Conservation (phyloP, 2,888 invertebrate species). For the Hydraecia micacea region DNA sequence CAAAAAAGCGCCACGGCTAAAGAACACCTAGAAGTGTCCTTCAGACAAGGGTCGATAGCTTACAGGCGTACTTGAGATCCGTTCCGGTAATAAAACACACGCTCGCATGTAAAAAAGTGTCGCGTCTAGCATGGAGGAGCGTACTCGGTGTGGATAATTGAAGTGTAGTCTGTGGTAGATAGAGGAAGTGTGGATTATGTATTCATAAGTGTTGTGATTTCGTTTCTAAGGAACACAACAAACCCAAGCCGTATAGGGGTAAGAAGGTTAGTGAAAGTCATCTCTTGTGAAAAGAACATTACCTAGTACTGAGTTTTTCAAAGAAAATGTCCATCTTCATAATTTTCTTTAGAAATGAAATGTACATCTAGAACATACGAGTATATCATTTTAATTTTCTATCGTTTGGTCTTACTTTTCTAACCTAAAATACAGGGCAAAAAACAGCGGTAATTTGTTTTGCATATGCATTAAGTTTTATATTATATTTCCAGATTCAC, state of each 20-base stretch:
- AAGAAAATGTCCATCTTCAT: not conserved
- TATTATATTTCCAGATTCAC: not conserved
- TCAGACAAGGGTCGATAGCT: constrained; percentile 68
- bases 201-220: constrained; percentile 9
- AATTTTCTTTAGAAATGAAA: not conserved
- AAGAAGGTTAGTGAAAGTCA: not conserved
- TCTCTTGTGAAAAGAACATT: not conserved
- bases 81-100: constrained; percentile 79
- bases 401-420: not conserved
- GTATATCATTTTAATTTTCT: not conserved
- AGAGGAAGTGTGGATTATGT: constrained; percentile 18
- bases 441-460: not conserved
- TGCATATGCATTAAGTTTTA: not conserved
- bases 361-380: not conserved
- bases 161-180: constrained; percentile 55
- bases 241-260: not conserved
- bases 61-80: constrained; percentile 75
- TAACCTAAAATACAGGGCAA: not conserved
- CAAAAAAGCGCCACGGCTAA: constrained; percentile 60
- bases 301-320: too few species aligned
- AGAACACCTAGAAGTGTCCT: constrained; percentile 68
- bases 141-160: constrained; percentile 56
- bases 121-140: constrained; percentile 52
- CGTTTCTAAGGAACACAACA: not conserved
- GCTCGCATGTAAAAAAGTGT: constrained; percentile 76